These are phyloP conservation scores for Pedionomus torquatus DNA, from an alignment of 2,113 vertebrate genomes.

Conservation along the genomic window DNA sequence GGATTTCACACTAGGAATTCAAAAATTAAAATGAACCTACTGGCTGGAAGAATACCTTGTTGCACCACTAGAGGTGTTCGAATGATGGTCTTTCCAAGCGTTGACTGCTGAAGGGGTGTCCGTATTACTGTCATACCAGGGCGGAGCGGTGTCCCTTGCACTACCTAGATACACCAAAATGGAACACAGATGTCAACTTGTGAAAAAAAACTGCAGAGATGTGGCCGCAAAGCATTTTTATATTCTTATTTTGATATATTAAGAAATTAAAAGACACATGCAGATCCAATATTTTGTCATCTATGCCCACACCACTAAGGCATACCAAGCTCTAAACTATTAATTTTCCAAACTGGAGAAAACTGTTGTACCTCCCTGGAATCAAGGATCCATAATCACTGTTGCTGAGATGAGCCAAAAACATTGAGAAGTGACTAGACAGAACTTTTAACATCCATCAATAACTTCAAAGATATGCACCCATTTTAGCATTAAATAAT, in stretches of 20 bases:
- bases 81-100: conserved; percentile 90
- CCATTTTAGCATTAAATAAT: neutral
- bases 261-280: neutral
- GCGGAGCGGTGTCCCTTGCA: conserved; percentile 86
- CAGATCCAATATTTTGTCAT: neutral
- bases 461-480: neutral
- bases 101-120: conserved; percentile 86
- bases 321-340: neutral
- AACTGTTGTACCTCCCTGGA: neutral
- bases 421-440: neutral
- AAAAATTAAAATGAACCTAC: conserved; percentile 59
- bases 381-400: neutral
- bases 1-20: neutral
- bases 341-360: neutral
- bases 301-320: neutral
- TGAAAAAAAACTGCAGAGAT: neutral
- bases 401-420: neutral
- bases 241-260: neutral
- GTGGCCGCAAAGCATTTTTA: neutral
- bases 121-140: conserved; percentile 94
- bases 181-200: neutral
- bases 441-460: neutral
- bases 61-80: conserved; percentile 91
- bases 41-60: conserved; percentile 84
- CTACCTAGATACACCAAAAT: conserved; percentile 77